Percentiles rank a stretch among this genome's conserved stretches.
Conservation (phyloP, 1,140 invertebrate genomes). For the Drosophila hydei region DNA sequence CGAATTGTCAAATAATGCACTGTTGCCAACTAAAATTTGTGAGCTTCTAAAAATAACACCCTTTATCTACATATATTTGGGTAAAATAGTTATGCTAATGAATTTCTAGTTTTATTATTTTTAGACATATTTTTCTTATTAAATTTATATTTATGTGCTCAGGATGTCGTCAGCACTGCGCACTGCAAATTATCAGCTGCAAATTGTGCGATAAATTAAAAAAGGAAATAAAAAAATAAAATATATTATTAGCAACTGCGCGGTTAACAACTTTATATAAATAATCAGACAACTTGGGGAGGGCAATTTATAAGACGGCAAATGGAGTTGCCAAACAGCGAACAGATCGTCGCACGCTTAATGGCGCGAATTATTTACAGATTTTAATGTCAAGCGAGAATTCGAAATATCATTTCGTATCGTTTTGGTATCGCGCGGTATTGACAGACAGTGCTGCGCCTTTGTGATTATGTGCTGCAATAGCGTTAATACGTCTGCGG, state of each 20-base stretch:
- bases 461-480: constrained; percentile 69
- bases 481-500: constrained; percentile 54
- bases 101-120: constrained; percentile 51
- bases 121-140: constrained; percentile 44
- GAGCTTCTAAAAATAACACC: too few relatives aligned
- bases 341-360: constrained; percentile 72
- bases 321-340: constrained; percentile 41
- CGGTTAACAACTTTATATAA: constrained; percentile 42
- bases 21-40: too few relatives aligned
- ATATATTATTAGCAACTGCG: constrained; percentile 64
- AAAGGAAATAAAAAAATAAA: constrained; percentile 50
- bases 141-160: constrained; percentile 59
- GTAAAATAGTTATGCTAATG: constrained; percentile 47
- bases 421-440: not conserved
- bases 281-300: constrained; percentile 40
- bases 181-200: constrained; percentile 53
- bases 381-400: constrained; percentile 78
- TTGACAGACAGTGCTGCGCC: constrained; percentile 51
- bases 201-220: constrained; percentile 74
- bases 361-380: constrained; percentile 79
- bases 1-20: too few relatives aligned
- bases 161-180: constrained; percentile 61
- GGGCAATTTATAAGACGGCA: constrained; percentile 46
- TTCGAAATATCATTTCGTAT: constrained; percentile 46
- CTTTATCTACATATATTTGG: too few relatives aligned